phyloP scores from a whole-genome alignment of 2,888 invertebrate species.

The Nasonia oneida region DNA sequence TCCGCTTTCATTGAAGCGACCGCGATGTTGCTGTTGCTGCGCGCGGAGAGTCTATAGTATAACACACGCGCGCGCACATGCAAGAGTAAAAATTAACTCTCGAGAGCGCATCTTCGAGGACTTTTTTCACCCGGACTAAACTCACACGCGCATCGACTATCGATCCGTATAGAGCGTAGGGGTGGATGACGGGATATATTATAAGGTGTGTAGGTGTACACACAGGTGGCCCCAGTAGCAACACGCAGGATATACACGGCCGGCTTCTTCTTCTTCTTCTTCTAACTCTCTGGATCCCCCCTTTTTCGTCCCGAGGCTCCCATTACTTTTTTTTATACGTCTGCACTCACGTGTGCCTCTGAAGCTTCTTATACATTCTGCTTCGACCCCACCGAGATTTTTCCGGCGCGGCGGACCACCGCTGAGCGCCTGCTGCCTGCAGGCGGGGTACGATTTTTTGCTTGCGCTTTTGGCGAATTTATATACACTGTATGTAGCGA shows the following conservation, averaged over 20 bases:
- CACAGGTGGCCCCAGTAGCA: background rate
- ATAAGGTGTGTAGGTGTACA: background rate
- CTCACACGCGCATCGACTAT: background rate
- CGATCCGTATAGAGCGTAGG: background rate
- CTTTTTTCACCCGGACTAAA: background rate
- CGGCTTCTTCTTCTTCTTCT: background rate
- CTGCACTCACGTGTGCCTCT: background rate
- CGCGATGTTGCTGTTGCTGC: background rate
- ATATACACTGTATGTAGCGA: background rate
- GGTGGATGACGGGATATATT: background rate
- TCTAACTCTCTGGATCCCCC: background rate
- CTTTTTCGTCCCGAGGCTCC: background rate
- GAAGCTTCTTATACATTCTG: background rate
- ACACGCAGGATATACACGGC: background rate
- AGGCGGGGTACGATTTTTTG: background rate
- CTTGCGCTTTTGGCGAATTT: background rate
- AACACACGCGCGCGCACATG: background rate
- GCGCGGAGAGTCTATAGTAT: background rate
- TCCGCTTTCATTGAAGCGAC: slow-evolving; percentile 36
- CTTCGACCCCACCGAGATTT: slow-evolving; percentile 15
- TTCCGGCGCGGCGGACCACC: slow-evolving; percentile 1
- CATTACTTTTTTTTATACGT: background rate
- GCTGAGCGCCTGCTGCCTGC: background rate
- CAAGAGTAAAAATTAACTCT: background rate
- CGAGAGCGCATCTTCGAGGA: background rate